Evolutionary conservation across 2,797 vertebrate genomes (phyloP), one percentile per base, ranked within the genome.

Genomic region (Gallinago solitaria): DNA sequence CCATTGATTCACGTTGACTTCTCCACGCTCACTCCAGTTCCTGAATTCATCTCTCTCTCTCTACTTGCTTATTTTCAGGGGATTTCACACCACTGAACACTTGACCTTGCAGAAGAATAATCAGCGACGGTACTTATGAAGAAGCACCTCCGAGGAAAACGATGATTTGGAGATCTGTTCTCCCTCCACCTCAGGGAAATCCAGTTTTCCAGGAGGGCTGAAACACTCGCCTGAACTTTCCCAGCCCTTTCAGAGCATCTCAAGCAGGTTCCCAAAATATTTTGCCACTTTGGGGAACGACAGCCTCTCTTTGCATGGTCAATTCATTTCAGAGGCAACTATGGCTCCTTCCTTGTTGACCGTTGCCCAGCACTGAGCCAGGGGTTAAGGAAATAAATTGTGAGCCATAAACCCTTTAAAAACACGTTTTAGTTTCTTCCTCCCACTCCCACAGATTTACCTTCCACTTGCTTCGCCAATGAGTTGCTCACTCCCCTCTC

Each of bases 301-400:
- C 35, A 78, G 39, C 21, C 28, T 92, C 82, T 84, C 83, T 88
- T 87, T 79, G 74, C 56, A 70, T 11, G 37, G 67, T 41, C 73
- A 61, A 4, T 88, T 93, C 37, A 89, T 96, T 96, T 86, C 84
- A 94, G 95, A 88, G 73, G 61, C 61, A 95, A 28, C 50, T 35
- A 11, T 51, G 32, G 73, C 85, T 91, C 73, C 76, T 81, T 89
- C 73, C 47, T 20, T 91, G 82, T 94, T 96, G 86, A 81, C 82
- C 45, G 32, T 50, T 91, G 73, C 53, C 65, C 74, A 81, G 79
- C 82, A 75, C 13, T 63, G 61, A 94, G 86, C 37, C 53, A 83
- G 51, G 53, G 57, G 68, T 91, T 92, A 96, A 95, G 54, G 89
- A 93, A 93, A 89, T 81, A 85, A 91, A 77, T 57, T 87, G 75